These are phyloP conservation scores for Heterodera carotae DNA, from an alignment of 1,140 invertebrate species.

Conservation along the genomic window DNA sequence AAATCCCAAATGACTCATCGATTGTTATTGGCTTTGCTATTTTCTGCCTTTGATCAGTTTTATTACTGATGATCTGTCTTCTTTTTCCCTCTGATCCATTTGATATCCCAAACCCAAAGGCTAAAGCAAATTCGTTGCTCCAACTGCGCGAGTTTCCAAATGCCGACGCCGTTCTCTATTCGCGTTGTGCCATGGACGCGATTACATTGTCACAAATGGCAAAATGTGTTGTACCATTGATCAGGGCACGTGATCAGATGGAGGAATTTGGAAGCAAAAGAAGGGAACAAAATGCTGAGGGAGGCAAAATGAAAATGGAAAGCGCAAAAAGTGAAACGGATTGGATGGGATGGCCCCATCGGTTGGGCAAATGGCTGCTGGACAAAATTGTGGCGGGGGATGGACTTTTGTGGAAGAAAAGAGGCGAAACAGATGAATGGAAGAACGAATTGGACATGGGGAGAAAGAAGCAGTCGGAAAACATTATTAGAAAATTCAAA, in stretches of 20 bases:
- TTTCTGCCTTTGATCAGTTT: background rate
- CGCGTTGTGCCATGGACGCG: conserved; percentile 23
- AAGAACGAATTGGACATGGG: background rate
- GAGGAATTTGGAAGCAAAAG: conserved; percentile 3
- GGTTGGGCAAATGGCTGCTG: conserved; percentile 20
- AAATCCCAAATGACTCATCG: too few species aligned
- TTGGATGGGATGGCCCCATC: conserved; percentile 2
- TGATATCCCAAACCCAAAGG: background rate
- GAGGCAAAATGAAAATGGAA: conserved; percentile 11
- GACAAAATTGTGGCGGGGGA: conserved; percentile 2
- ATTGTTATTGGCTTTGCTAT: too few species aligned
- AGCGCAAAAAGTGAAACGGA: background rate
- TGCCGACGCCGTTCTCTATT: conserved; percentile 13
- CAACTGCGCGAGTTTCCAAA: background rate
- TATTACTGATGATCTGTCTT: background rate
- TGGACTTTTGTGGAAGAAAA: background rate
- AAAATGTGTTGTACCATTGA: conserved; percentile 26
- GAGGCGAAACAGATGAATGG: background rate
- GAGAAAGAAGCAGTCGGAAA: background rate
- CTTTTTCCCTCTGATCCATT: background rate
- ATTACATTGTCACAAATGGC: conserved; percentile 12
- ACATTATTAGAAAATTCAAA: background rate
- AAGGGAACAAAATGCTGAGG: background rate
- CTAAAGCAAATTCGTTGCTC: conserved; percentile 15
- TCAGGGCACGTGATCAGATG: conserved; percentile 4